Conservation (phyloP, 2,888 invertebrate species). For the Eupithecia insigniata region DNA sequence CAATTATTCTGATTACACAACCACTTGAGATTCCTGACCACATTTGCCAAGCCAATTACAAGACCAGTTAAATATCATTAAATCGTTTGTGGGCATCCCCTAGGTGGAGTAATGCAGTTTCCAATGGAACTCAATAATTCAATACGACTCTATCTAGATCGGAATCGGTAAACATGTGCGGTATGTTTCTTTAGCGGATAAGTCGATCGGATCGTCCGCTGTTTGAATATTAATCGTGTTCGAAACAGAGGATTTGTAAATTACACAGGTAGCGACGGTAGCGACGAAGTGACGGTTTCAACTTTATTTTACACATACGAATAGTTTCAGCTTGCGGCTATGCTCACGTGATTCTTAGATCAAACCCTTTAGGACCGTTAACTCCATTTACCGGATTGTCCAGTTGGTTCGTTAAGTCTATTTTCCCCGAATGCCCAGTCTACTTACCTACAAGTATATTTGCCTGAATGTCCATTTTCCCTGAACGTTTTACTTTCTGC, state of each 20-base stretch:
- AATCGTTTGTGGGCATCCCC: slow-evolving; percentile 33
- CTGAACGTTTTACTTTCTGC: too few relatives aligned
- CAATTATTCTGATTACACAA: not conserved
- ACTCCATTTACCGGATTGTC: too few relatives aligned
- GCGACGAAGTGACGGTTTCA: not conserved
- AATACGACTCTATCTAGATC: slow-evolving; percentile 38
- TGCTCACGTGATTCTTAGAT: too few relatives aligned
- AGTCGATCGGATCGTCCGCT: not conserved
- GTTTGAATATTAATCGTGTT: not conserved
- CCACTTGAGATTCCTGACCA: not conserved
- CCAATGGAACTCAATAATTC: slow-evolving; percentile 55
- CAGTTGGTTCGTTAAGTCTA: too few relatives aligned
- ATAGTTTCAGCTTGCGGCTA: not conserved
- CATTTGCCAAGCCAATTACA: slow-evolving; percentile 20
- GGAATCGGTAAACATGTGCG: slow-evolving; percentile 23
- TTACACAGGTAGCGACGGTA: not conserved
- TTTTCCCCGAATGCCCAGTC: too few relatives aligned
- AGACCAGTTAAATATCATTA: slow-evolving; percentile 35
- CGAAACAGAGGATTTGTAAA: not conserved
- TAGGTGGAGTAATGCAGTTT: slow-evolving; percentile 50
- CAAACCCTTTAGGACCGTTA: too few relatives aligned
- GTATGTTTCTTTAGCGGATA: slow-evolving; percentile 9
- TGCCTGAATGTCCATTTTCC: too few relatives aligned
- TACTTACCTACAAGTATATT: too few relatives aligned
- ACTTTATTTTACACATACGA: not conserved